Evolutionary conservation across 2,113 vertebrate species (phyloP).

Genomic region (Coptodon rendalli): DNA sequence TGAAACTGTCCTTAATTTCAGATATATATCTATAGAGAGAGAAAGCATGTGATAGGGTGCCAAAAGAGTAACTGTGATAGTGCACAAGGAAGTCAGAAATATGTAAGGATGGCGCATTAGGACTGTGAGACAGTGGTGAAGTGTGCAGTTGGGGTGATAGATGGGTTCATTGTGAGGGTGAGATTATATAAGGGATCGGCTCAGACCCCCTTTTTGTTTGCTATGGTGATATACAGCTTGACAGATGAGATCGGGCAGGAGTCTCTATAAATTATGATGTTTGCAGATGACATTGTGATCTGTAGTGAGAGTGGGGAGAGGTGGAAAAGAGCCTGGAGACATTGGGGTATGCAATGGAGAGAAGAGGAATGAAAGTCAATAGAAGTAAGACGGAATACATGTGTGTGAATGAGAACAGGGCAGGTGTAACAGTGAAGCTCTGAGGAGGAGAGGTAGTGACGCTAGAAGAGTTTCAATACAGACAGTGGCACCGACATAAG

Average conservation of each 20-base stretch:
- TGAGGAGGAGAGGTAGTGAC: not conserved
- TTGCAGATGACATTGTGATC: not conserved
- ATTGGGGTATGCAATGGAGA: accelerated
- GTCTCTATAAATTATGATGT: not conserved
- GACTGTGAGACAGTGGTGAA: not conserved
- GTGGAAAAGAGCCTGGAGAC: not conserved
- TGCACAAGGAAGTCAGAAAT: not conserved
- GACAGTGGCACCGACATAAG: not conserved
- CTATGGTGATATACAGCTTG: not conserved
- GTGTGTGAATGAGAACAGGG: not conserved
- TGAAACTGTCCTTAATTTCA: not conserved
- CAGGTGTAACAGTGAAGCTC: not conserved
- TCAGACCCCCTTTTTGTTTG: not conserved
- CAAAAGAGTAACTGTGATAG: not conserved
- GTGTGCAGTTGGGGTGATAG: not conserved
- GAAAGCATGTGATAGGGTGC: not conserved
- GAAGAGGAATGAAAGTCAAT: not conserved
- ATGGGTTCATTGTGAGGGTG: not conserved
- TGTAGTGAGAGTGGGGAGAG: not conserved
- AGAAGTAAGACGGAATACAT: not conserved
- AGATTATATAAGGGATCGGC: not conserved
- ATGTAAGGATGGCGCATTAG: not conserved
- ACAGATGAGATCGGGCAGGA: not conserved
- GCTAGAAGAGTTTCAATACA: not conserved
- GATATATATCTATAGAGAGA: not conserved